These are phyloP conservation scores for Drosophila nannoptera DNA, from an alignment of 1,140 invertebrate species.

Conservation along the genomic window DNA sequence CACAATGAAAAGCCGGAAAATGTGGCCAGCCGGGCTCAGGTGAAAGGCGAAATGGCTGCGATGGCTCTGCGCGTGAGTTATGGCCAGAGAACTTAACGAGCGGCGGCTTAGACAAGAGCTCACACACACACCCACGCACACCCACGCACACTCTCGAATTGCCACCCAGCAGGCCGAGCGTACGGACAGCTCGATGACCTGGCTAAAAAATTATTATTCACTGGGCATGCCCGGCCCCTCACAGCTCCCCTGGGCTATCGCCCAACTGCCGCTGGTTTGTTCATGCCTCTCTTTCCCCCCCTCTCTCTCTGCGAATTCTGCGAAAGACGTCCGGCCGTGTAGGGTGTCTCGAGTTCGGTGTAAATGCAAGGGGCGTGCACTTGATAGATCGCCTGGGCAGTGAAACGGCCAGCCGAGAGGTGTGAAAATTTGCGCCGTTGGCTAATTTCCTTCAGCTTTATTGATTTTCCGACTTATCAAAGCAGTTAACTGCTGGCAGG, in stretches of 20 bases:
- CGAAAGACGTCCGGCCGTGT: not conserved
- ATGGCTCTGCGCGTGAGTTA: constrained; percentile 5
- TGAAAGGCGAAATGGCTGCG: constrained; percentile 1
- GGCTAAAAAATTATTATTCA: constrained; percentile 50
- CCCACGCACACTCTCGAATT: not conserved
- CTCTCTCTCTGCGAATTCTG: too few species aligned
- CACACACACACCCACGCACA: not conserved
- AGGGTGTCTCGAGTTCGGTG: constrained; percentile 1
- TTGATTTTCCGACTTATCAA: constrained; percentile 27
- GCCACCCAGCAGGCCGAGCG: constrained; percentile 9
- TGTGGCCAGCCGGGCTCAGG: not conserved
- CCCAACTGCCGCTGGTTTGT: constrained; percentile 3
- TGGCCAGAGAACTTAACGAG: constrained; percentile 10
- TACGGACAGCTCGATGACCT: constrained; percentile 38
- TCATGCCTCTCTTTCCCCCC: too few species aligned
- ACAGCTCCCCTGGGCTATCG: not conserved
- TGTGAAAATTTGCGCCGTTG: constrained; percentile 20
- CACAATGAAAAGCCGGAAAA: constrained; percentile 24
- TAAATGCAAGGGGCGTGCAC: constrained; percentile 12
- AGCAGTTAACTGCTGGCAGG: constrained; percentile 6
- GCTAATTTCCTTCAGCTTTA: constrained; percentile 12
- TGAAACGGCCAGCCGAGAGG: constrained; percentile 13
- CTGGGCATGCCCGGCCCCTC: too few species aligned
- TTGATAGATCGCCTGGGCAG: constrained; percentile 5
- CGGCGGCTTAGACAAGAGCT: not conserved